Conservation (phyloP, 2,888 invertebrate species). For the Clostera curtula region DNA sequence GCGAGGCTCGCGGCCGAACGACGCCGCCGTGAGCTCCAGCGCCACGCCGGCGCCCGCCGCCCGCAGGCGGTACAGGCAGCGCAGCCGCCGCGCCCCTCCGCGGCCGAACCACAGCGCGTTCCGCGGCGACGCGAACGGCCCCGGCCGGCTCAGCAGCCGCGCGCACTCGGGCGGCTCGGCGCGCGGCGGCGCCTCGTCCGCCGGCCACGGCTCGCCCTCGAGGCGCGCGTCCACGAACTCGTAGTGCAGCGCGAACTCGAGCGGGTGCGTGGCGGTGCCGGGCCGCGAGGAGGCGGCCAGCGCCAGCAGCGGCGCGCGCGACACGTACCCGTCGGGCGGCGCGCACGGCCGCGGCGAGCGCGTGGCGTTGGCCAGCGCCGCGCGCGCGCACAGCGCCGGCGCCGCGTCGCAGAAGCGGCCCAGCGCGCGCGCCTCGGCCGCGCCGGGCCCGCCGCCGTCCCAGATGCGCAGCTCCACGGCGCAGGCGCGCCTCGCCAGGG, state of each 20-base stretch:
- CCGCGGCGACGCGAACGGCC: constrained; percentile 82
- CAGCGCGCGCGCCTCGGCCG: constrained; percentile 57
- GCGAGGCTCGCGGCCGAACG: constrained; percentile 76
- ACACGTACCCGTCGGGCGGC: constrained; percentile 86
- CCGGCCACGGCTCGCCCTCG: constrained; percentile 79
- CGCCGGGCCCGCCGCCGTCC: constrained; percentile 80
- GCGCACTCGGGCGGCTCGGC: constrained; percentile 48
- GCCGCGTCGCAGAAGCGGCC: constrained; percentile 84
- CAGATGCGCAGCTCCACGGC: constrained; percentile 83
- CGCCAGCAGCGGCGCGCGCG: constrained; percentile 45
- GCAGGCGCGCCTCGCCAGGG: constrained; percentile 50
- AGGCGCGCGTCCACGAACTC: constrained; percentile 89
- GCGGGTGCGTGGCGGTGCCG: constrained; percentile 87
- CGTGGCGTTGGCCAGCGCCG: constrained; percentile 81
- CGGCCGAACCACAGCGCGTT: constrained; percentile 90
- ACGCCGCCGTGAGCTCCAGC: constrained; percentile 80
- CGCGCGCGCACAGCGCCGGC: constrained; percentile 88
- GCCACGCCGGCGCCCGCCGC: constrained; percentile 79
- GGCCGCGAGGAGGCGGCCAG: constrained; percentile 70
- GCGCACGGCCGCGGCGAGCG: constrained; percentile 87
- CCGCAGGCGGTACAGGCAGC: constrained; percentile 85
- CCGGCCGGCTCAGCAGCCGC: constrained; percentile 50
- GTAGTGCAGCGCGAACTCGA: constrained; percentile 82
- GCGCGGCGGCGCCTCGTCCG: constrained; percentile 41
- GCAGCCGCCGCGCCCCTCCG: constrained; percentile 84